Base-by-base conservation (phyloP, 2,888 invertebrate genomes). In the Apamea anceps region DNA sequence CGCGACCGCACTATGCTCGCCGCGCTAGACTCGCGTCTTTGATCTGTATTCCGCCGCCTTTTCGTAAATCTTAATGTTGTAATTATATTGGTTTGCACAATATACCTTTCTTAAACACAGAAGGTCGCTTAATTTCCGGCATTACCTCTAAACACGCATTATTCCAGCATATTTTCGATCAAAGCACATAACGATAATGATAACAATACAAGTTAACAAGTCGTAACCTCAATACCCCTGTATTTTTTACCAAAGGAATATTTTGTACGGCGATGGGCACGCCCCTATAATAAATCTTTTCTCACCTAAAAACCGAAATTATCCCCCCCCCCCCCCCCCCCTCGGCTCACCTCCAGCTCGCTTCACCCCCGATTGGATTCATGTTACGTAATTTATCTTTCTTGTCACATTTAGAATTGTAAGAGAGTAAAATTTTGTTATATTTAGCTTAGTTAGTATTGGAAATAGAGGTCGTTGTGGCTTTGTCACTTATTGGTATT, bases 271-370 rank as follows among this genome's bases (percentile, higher is more conserved):
- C 88, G 82, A 83, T 85, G 85, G 87, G 88, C 91, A 89, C 92
- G 90, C 90, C 90, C 89, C 80, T 60, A 86, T 87, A 89, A 93
- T 93, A 93, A 93, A 94, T 93, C 93, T 92, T 84, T 91, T 91
- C 89, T 87, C 91, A 90, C 91, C 91, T 92, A 92, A 93, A 93
- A 93, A 93, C 91, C 91, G 91, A 93, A 93, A 93, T 94, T 94
- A 94, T 91, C 85, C 85, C 54, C 85, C 87, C 70, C 62, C 12
- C 13, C 70, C 91, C 85, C 85, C 54, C 85, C 87, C 70, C 62
- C 12, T 15, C 70, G 67, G 28, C 62, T 72, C 60, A 82, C 82
- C 70, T 68, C 18, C 70, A 70, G 68, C 67, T 42, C 66, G 13
- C 81, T 57, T 80, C 81, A 71, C 88, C 89, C 89, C 81, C 92